A percentile compares a stretch with the other conserved stretches of the same genome.
phyloP scores from a whole-genome alignment of 1,140 invertebrate species.

The Megalopta genalis region DNA sequence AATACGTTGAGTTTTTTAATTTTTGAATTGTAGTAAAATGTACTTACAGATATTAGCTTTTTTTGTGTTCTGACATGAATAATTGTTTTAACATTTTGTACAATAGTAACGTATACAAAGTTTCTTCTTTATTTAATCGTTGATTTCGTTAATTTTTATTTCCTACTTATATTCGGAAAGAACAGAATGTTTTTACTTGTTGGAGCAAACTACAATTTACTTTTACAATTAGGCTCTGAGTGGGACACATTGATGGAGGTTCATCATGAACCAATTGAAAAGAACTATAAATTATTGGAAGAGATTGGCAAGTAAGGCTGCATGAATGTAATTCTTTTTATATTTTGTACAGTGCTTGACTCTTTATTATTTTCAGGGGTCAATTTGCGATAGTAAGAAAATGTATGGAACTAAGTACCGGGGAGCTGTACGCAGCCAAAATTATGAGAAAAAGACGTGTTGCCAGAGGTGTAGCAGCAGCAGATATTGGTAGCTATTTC shows the following conservation, averaged over 20 bases:
- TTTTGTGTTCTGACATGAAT: background rate
- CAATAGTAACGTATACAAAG: background rate
- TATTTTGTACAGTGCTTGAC: constrained; percentile 7
- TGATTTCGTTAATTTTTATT: background rate
- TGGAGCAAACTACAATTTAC: background rate
- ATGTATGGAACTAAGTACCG: constrained; percentile 82
- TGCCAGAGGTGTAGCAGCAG: constrained; percentile 80
- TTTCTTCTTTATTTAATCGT: background rate
- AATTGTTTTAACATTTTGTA: background rate
- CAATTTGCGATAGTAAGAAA: constrained; percentile 87
- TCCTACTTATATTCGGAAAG: background rate
- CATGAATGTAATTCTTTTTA: background rate
- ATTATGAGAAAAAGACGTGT: constrained; percentile 85
- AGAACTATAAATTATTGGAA: constrained; percentile 82
- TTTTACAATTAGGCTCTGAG: constrained; percentile 69
- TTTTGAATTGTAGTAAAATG: background rate
- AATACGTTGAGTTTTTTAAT: background rate
- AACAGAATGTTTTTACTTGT: background rate
- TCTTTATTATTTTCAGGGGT: constrained; percentile 80
- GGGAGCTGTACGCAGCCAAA: constrained; percentile 85
- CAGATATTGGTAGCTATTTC: constrained; percentile 79
- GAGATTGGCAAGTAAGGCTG: constrained; percentile 83
- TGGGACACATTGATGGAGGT: constrained; percentile 81
- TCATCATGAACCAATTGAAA: constrained; percentile 82
- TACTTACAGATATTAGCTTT: constrained; percentile 1